Conservation (phyloP, 1,140 invertebrate genomes). For the Stenopsyche tienmushanensis region DNA sequence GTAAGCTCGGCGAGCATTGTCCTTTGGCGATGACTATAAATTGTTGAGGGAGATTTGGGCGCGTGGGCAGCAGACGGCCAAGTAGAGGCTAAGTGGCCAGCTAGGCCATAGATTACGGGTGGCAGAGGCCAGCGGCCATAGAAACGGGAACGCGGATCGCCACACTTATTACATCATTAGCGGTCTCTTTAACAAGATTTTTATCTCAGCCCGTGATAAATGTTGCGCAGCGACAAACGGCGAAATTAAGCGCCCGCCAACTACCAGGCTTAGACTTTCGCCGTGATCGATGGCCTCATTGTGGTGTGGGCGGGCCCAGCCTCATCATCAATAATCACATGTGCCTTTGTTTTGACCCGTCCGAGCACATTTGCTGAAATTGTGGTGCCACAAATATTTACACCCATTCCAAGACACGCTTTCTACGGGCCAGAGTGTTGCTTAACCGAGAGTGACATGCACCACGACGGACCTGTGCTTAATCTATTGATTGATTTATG, state of each 20-base stretch:
- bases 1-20: too few species aligned
- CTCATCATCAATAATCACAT: neutral
- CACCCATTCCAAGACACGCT: too few species aligned
- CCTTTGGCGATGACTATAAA: too few species aligned
- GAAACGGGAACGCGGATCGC: constrained; percentile 18
- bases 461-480: too few species aligned
- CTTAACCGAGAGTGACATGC: too few species aligned
- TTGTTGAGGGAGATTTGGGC: constrained; percentile 22
- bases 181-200: constrained; percentile 39
- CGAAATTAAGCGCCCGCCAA: constrained; percentile 15
- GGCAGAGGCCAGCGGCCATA: constrained; percentile 17
- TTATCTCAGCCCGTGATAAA: constrained; percentile 34
- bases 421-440: too few species aligned
- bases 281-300: neutral
- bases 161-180: constrained; percentile 41
- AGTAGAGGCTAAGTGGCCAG: constrained; percentile 14
- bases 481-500: too few species aligned
- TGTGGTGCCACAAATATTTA: too few species aligned
- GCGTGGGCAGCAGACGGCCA: constrained; percentile 7
- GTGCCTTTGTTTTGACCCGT: too few species aligned
- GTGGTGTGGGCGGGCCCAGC: constrained; percentile 1
- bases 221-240: constrained; percentile 28
- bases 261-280: constrained; percentile 8
- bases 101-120: too few species aligned
- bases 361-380: too few species aligned